Evolutionary conservation across 2,888 invertebrate genomes (phyloP).

Genomic region (Amphipyra tragopoginis): DNA sequence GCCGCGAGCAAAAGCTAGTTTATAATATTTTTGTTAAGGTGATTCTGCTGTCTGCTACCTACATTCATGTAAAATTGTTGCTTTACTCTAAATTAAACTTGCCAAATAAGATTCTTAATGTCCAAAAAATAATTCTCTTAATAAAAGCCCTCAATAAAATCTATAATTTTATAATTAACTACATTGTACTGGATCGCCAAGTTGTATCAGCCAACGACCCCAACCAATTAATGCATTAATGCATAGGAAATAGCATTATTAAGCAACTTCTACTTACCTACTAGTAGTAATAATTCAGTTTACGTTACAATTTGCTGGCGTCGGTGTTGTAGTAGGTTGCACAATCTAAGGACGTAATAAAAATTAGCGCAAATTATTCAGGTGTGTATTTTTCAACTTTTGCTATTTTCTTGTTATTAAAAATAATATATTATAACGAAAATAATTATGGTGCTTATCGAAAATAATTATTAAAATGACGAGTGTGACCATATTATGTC

Average conservation of each 20-base stretch:
- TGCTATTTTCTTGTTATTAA: not conserved
- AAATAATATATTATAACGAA: not conserved
- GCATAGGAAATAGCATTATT: slow-evolving; percentile 41
- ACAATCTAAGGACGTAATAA: slow-evolving; percentile 32
- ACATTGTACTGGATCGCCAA: not conserved
- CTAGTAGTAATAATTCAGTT: slow-evolving; percentile 36
- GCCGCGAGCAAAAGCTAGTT: too few species aligned
- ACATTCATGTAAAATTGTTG: too few species aligned
- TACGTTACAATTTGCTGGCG: slow-evolving; percentile 32
- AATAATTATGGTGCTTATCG: too few species aligned
- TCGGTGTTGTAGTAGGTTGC: slow-evolving; percentile 33
- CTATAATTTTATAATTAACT: too few species aligned
- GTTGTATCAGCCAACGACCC: slow-evolving; percentile 24
- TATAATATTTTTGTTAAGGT: too few species aligned
- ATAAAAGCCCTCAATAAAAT: too few species aligned
- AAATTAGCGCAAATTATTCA: slow-evolving; percentile 19
- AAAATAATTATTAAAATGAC: too few species aligned
- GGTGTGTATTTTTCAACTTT: slow-evolving; percentile 27
- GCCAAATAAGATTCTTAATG: too few species aligned
- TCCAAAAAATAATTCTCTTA: too few species aligned
- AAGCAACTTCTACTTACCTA: slow-evolving; percentile 24
- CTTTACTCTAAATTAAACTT: too few species aligned
- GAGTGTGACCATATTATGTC: too few species aligned
- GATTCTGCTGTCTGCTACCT: too few species aligned
- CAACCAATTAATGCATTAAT: slow-evolving; percentile 15